These are phyloP conservation scores for Buceros bicornis DNA, from an alignment of 2,797 vertebrate species.

Conservation along the genomic window DNA sequence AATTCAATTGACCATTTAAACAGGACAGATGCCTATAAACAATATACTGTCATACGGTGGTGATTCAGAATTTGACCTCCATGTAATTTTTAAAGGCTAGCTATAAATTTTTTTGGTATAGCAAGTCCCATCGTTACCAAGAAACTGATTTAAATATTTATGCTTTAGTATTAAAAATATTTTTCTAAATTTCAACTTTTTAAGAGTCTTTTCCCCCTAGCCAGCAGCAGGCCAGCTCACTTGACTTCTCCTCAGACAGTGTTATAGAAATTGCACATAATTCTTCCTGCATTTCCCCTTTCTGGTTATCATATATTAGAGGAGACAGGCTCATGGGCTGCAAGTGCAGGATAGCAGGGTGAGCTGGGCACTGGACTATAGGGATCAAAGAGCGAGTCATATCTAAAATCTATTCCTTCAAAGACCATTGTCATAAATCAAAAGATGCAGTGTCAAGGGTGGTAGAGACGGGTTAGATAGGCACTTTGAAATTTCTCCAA, in stretches of 20 bases:
- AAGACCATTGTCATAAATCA: not conserved
- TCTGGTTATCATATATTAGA: not conserved
- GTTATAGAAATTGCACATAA: not conserved
- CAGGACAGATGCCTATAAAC: not conserved
- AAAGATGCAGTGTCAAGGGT: not conserved
- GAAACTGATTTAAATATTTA: not conserved
- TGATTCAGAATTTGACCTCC: not conserved
- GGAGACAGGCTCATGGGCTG: not conserved
- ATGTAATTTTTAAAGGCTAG: not conserved
- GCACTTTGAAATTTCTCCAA: not conserved
- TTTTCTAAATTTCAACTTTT: not conserved
- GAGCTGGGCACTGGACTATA: not conserved
- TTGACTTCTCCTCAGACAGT: not conserved
- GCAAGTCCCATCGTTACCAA: not conserved
- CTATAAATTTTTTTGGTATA: not conserved
- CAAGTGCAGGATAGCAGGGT: accelerated
- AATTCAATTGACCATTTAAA: not conserved
- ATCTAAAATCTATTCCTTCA: not conserved
- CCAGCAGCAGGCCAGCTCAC: not conserved
- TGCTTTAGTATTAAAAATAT: not conserved
- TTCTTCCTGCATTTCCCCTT: not conserved
- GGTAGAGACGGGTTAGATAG: not conserved
- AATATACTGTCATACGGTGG: not conserved
- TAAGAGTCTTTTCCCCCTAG: not conserved
- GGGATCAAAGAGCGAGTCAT: not conserved